These are phyloP conservation scores for Rhynchonycteris naso DNA, from an alignment of 2,797 vertebrate genomes.

Conservation along the genomic window DNA sequence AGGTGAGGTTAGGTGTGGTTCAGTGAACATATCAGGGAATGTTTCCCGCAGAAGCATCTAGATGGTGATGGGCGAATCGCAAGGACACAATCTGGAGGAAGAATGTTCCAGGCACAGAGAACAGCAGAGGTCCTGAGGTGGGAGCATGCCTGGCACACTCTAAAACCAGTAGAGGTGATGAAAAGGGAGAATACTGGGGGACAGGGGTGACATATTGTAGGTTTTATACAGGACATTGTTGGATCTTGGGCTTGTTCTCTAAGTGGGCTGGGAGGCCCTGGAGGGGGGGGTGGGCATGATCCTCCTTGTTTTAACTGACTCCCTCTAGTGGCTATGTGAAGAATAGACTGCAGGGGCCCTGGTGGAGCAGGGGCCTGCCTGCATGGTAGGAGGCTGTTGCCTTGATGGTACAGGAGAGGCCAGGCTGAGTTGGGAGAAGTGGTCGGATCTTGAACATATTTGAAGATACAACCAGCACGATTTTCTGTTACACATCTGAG, in stretches of 20 bases:
- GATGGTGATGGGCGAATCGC: neutral
- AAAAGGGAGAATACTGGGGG: neutral
- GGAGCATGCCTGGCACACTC: neutral
- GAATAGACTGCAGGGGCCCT: neutral
- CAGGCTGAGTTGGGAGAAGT: neutral
- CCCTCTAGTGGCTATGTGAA: neutral
- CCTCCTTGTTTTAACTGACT: conserved; percentile 3
- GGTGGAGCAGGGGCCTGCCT: neutral
- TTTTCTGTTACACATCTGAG: neutral
- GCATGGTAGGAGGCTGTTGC: neutral
- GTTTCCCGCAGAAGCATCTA: neutral
- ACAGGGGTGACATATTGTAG: neutral
- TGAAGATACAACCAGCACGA: neutral
- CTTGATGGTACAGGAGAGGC: neutral
- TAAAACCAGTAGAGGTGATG: neutral
- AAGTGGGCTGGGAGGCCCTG: neutral
- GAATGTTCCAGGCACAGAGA: neutral
- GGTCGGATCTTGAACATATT: neutral
- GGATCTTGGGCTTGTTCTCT: neutral
- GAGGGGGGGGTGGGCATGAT: neutral
- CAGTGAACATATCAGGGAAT: neutral
- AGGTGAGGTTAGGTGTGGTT: neutral
- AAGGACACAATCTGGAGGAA: neutral
- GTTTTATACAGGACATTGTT: neutral
- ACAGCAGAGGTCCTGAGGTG: neutral